Conservation (phyloP, 2,888 invertebrate species). For the Tetropium fuscum region DNA sequence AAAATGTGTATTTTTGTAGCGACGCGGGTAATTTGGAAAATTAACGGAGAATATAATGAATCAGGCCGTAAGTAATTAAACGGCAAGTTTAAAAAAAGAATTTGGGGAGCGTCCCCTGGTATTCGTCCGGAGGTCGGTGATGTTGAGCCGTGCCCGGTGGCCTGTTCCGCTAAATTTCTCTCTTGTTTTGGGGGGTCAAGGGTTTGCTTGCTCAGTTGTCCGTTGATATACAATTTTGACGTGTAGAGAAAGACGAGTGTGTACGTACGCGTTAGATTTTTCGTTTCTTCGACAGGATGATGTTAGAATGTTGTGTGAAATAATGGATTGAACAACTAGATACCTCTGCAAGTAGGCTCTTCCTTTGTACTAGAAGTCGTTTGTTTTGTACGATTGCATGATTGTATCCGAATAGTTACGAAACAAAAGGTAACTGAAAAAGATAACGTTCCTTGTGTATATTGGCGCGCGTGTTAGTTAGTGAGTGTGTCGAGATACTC, state of each 20-base stretch:
- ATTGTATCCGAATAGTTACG: slow-evolving; percentile 31
- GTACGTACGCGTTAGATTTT: slow-evolving; percentile 58
- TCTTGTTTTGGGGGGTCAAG: slow-evolving; percentile 43
- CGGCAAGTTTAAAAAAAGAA: too few species aligned
- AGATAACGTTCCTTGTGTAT: too few species aligned
- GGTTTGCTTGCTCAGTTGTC: slow-evolving; percentile 28
- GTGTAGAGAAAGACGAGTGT: slow-evolving; percentile 27
- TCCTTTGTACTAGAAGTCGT: slow-evolving; percentile 52
- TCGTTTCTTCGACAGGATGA: slow-evolving; percentile 45
- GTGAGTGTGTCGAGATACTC: slow-evolving; percentile 46
- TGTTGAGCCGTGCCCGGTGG: slow-evolving; percentile 3
- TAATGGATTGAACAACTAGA: slow-evolving; percentile 61
- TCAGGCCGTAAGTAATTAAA: too few species aligned
- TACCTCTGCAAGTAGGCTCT: slow-evolving; percentile 52
- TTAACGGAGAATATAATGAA: too few species aligned
- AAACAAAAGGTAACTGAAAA: slow-evolving; percentile 2
- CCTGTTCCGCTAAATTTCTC: slow-evolving; percentile 18
- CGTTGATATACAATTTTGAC: slow-evolving; percentile 23
- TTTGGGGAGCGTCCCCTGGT: too few species aligned
- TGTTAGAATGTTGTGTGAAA: slow-evolving; percentile 59
- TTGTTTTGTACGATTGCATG: slow-evolving; percentile 54
- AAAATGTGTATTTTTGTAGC: too few species aligned
- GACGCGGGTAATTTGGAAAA: too few species aligned
- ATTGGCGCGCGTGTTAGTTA: background rate
- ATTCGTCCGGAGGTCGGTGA: slow-evolving; percentile 3